Evolutionary conservation across 2,888 invertebrate species (phyloP).

Genomic region (Villa cingulata): DNA sequence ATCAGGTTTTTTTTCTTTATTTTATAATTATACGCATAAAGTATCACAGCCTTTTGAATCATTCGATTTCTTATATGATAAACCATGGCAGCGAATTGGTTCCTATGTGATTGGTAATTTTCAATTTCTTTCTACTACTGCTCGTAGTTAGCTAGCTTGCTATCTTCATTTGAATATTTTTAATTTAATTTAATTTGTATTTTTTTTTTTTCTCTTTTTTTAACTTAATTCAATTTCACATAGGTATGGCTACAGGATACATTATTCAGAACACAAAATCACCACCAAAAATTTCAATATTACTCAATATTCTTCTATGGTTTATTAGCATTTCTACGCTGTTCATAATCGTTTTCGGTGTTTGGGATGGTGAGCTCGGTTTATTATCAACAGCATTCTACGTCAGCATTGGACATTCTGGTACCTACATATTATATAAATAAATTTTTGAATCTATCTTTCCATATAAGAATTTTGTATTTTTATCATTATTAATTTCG

Average conservation of each 20-base stretch:
- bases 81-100: conserved; percentile 70
- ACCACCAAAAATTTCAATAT: conserved; percentile 44
- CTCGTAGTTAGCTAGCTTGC: too few relatives aligned
- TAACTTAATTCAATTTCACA: conserved; percentile 5
- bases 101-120: conserved; percentile 61
- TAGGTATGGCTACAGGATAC: conserved; percentile 59
- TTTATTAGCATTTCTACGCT: conserved; percentile 44
- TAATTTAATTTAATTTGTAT: background rate
- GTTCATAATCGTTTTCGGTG: conserved; percentile 51
- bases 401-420: conserved; percentile 58
- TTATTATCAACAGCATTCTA: conserved; percentile 57
- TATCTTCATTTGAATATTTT: too few relatives aligned
- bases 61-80: conserved; percentile 70
- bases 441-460: too few relatives aligned
- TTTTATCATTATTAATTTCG: too few relatives aligned
- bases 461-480: too few relatives aligned
- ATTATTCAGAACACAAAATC: conserved; percentile 53
- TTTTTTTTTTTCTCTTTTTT: background rate
- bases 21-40: conserved; percentile 57
- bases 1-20: conserved; percentile 59
- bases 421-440: too few relatives aligned
- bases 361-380: conserved; percentile 50
- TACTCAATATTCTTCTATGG: conserved; percentile 47
- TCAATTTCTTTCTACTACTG: background rate
- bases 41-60: conserved; percentile 71